These are phyloP conservation scores for Hydrophis major DNA, from an alignment of 2,797 vertebrate species.

Conservation along the genomic window DNA sequence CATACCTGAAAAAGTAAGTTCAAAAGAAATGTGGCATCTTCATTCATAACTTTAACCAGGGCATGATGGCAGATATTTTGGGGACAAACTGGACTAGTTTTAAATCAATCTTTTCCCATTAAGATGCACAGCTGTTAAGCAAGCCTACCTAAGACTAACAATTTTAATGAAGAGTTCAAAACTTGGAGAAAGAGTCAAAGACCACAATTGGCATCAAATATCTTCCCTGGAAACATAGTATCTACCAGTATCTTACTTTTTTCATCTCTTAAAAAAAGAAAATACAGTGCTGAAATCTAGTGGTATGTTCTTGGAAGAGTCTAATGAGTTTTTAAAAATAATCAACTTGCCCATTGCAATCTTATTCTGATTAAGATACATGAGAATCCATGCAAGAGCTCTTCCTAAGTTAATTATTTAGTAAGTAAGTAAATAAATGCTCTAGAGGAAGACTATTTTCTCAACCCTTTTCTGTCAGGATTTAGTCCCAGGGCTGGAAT, in stretches of 20 bases:
- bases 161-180: neutral
- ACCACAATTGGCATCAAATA: neutral
- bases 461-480: neutral
- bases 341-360: neutral
- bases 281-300: neutral
- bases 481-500: neutral
- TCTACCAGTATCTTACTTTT: neutral
- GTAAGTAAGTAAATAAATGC: neutral
- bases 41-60: neutral
- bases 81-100: neutral
- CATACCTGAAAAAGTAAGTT: conserved; percentile 80
- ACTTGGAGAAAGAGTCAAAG: neutral
- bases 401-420: neutral
- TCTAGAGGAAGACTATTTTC: neutral
- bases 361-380: neutral
- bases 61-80: neutral
- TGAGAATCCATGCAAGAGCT: neutral
- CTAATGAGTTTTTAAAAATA: neutral
- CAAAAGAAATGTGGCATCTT: neutral
- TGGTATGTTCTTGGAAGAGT: neutral
- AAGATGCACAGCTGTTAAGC: neutral
- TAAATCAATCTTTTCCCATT: neutral
- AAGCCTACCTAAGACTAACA: neutral
- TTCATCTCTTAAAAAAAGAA: neutral
- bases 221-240: neutral